Conservation (phyloP, 2,888 invertebrate genomes). For the Meiosimyza decipiens region DNA sequence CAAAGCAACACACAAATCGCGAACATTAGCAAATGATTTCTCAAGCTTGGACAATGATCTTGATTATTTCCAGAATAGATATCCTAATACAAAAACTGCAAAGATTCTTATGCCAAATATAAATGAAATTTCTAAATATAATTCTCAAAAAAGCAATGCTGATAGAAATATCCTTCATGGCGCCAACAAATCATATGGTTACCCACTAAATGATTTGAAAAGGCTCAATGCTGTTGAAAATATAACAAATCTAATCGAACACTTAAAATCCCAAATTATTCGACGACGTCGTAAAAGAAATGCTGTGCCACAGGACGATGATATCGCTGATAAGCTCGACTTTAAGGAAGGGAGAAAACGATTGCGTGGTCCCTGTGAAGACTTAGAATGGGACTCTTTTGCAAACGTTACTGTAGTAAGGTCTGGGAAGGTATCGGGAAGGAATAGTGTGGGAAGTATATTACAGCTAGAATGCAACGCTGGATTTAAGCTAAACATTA, state of each 20-base stretch:
- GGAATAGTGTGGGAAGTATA: conserved; percentile 81
- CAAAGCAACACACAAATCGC: conserved; percentile 53
- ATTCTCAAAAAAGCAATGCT: conserved; percentile 36
- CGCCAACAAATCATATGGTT: conserved; percentile 42
- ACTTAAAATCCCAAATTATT: conserved; percentile 61
- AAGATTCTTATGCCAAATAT: conserved; percentile 55
- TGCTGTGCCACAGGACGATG: conserved; percentile 47
- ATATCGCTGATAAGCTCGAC: conserved; percentile 51
- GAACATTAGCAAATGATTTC: conserved; percentile 47
- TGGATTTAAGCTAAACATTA: conserved; percentile 81
- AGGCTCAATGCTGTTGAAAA: background rate
- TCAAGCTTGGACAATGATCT: conserved; percentile 42
- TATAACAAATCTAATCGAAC: conserved; percentile 51
- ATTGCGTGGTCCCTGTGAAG: conserved; percentile 74
- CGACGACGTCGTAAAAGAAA: conserved; percentile 55
- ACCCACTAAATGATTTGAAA: conserved; percentile 27
- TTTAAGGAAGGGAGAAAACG: conserved; percentile 52
- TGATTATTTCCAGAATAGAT: conserved; percentile 33
- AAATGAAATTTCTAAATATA: conserved; percentile 49
- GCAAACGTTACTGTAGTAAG: conserved; percentile 75
- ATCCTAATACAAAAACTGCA: conserved; percentile 1
- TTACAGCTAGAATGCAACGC: conserved; percentile 81
- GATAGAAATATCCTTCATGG: conserved; percentile 36
- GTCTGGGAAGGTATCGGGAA: conserved; percentile 76
- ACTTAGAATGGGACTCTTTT: conserved; percentile 61